Percentiles rank a stretch among this genome's conserved stretches.
These are phyloP conservation scores for Lagopus leucura DNA, from an alignment of 2,113 vertebrate genomes.

Conservation along the genomic window DNA sequence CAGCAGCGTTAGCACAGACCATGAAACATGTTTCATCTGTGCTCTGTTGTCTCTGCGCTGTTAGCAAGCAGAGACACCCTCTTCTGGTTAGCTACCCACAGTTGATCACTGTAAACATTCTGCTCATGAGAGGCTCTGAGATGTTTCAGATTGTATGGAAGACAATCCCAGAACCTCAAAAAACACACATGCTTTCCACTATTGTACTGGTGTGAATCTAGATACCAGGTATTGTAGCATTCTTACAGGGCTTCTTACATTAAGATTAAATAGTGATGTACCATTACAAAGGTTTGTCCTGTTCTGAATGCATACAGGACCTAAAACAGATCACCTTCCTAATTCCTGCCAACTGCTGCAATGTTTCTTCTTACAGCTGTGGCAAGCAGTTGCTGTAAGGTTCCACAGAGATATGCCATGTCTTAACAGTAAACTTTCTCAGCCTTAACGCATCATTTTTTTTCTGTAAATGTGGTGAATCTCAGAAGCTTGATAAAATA, in stretches of 20 bases:
- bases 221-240: not conserved
- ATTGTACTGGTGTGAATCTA: not conserved
- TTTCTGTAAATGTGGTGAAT: not conserved
- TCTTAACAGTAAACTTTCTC: not conserved
- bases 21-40: not conserved
- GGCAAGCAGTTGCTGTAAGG: not conserved
- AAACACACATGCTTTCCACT: not conserved
- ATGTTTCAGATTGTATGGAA: not conserved
- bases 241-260: not conserved
- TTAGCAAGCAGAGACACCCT: not conserved
- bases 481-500: not conserved
- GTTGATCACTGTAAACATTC: not conserved
- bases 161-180: not conserved
- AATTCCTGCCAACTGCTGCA: rapidly evolving
- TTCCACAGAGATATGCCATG: not conserved
- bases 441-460: not conserved
- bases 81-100: not conserved
- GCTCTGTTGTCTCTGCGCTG: not conserved
- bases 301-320: not conserved
- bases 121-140: not conserved
- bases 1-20: not conserved
- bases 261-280: not conserved
- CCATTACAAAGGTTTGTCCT: not conserved
- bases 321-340: not conserved
- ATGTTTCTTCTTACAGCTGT: not conserved